Conservation (phyloP, 2,888 invertebrate species). For the Laothoe populi region DNA sequence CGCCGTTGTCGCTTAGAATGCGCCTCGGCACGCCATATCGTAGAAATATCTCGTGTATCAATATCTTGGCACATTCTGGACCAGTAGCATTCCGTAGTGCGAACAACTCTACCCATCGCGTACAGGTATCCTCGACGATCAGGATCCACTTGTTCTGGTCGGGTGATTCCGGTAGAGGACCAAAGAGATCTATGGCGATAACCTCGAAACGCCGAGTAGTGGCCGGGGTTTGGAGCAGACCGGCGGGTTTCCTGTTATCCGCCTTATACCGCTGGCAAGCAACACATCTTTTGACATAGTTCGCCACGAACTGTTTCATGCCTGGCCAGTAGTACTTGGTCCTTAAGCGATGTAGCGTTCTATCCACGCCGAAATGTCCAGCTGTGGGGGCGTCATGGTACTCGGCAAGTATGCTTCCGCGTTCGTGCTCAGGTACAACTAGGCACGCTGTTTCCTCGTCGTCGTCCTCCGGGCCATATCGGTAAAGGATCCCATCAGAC, state of each 20-base stretch:
- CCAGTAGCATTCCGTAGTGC: background rate
- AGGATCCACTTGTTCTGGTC: background rate
- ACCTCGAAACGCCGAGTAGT: background rate
- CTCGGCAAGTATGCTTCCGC: background rate
- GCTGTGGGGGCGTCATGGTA: background rate
- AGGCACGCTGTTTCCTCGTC: background rate
- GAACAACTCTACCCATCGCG: background rate
- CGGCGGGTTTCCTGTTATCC: background rate
- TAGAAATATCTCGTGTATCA: background rate
- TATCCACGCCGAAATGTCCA: no score
- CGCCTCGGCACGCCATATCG: background rate
- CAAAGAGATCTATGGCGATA: background rate
- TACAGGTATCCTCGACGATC: background rate
- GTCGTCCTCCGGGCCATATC: background rate
- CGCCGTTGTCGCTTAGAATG: background rate
- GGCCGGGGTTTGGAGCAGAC: background rate
- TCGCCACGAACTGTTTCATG: no score
- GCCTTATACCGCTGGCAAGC: background rate
- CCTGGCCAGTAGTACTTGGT: no score
- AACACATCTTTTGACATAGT: background rate
- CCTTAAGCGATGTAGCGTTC: background rate
- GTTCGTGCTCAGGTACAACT: background rate
- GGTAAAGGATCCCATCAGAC: background rate
- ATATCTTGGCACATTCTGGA: background rate
- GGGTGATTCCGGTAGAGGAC: background rate